These are phyloP conservation scores for Thunnus albacares DNA, from an alignment of 2,797 vertebrate species.

Conservation along the genomic window DNA sequence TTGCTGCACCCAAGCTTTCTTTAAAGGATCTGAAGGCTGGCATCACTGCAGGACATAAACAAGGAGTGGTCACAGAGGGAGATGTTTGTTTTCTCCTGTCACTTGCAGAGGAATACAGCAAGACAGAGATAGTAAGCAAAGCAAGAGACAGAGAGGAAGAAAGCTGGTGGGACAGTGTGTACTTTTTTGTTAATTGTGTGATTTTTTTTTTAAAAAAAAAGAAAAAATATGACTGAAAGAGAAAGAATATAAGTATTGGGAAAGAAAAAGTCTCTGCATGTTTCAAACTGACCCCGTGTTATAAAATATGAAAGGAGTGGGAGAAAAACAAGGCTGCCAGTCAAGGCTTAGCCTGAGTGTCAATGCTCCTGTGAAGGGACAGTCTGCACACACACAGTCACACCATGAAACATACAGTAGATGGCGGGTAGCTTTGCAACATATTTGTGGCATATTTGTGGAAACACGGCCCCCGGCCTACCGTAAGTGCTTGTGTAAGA, in stretches of 20 bases:
- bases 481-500: constrained; percentile 40
- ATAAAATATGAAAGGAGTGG: constrained; percentile 43
- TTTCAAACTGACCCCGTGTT: constrained; percentile 27
- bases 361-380: constrained; percentile 43
- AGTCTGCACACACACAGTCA: constrained; percentile 18
- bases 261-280: constrained; percentile 27
- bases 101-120: constrained; percentile 1
- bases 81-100: neutral
- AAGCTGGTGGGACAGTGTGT: neutral
- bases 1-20: constrained; percentile 32
- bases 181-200: neutral
- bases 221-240: neutral
- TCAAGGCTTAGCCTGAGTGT: constrained; percentile 37
- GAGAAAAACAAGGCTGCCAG: constrained; percentile 37
- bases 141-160: neutral
- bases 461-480: neutral
- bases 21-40: constrained; percentile 29
- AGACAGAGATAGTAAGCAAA: neutral
- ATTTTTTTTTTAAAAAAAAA: neutral
- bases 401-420: constrained; percentile 33
- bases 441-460: constrained; percentile 24
- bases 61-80: constrained; percentile 29
- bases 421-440: constrained; percentile 23
- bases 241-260: constrained; percentile 4
- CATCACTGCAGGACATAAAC: constrained; percentile 35